Evolutionary conservation across 2,113 vertebrate genomes (phyloP), one percentile per base, ranked within the genome.

Genomic region (Phoenicopterus ruber): DNA sequence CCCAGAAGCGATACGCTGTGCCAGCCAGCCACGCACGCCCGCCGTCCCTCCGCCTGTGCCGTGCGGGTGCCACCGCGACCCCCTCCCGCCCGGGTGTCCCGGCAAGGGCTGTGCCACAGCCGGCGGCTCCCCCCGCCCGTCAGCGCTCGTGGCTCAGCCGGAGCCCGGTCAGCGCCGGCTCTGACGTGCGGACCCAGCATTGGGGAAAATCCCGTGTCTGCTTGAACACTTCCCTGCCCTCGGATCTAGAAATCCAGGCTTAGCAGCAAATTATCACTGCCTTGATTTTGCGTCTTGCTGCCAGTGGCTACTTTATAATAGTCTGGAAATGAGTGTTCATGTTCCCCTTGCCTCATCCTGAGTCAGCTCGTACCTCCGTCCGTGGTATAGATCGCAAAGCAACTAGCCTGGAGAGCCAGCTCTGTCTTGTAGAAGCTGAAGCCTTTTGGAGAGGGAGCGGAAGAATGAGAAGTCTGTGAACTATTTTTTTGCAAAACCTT

Each of bases 81-180:
- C 17, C 20, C 42, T 58, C 34, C 17, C 29, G 4, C 9, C 42
- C 2, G 11, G 36, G 2, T 34, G 24, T 32, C 47, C 74, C 13
- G 74, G 29, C 0, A 0, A 80, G 47, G 54, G 26, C 9, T 71
- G 58, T 42, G 40, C 36, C 66, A 31, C 19, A 10, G 40, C 47
- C 11, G 31, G 57, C 50, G 42, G 31, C 42, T 65, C 25, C 17
- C 42, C 10, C 50, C 57, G 65, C 62, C 73, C 58, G 19, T 21
- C 1, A 0, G 2, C 7, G 15, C 4, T 5, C 0, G 2, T 32
- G 57, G 40, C 73, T 49, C 47, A 9, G n/a, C 14, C 42, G 20
- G 42, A 83, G 67, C 52, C 28, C 24, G 2, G 1, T 11, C 12
- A 58, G 28, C 17, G 5, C 42, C 25, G 24, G 34, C 11, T 59